Evolutionary conservation across 2,797 vertebrate species (phyloP).

Genomic region (Poeciliopsis gracilis): DNA sequence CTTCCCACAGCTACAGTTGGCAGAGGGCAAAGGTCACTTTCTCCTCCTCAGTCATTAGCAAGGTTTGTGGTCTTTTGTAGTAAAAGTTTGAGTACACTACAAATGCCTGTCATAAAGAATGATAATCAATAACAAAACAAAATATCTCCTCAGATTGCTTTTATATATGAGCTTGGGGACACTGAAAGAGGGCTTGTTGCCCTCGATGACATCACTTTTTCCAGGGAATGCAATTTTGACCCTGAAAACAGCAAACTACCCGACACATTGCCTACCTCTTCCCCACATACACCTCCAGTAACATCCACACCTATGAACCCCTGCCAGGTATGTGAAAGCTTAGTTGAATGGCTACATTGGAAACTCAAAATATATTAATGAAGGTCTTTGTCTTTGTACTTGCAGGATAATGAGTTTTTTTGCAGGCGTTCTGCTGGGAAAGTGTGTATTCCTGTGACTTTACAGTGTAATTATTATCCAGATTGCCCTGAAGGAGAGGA

Average conservation of each 20-base stretch:
- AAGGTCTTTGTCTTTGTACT: conserved; percentile 1
- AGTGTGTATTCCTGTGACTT: conserved; percentile 60
- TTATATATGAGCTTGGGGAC: conserved; percentile 60
- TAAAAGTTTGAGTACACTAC: background rate
- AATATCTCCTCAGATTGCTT: conserved; percentile 69
- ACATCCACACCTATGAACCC: conserved; percentile 45
- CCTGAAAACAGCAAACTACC: conserved; percentile 74
- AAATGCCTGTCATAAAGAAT: background rate
- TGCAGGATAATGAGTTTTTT: conserved; percentile 72
- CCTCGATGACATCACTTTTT: conserved; percentile 81
- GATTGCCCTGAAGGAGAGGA: conserved; percentile 81
- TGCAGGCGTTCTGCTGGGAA: conserved; percentile 71
- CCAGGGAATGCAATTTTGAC: conserved; percentile 73
- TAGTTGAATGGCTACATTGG: background rate
- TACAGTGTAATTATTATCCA: conserved; percentile 72
- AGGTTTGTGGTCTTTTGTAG: conserved; percentile 63
- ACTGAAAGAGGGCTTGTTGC: conserved; percentile 59
- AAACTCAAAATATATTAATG: background rate
- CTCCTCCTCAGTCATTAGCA: conserved; percentile 67
- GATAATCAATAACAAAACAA: background rate
- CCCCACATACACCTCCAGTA: conserved; percentile 28
- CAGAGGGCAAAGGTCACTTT: conserved; percentile 73
- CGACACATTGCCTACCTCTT: conserved; percentile 47
- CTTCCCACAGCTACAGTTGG: conserved; percentile 72
- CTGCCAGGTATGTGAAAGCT: conserved; percentile 67